Conservation (phyloP, 2,888 invertebrate species). For the Malthinus seriepunctatus region DNA sequence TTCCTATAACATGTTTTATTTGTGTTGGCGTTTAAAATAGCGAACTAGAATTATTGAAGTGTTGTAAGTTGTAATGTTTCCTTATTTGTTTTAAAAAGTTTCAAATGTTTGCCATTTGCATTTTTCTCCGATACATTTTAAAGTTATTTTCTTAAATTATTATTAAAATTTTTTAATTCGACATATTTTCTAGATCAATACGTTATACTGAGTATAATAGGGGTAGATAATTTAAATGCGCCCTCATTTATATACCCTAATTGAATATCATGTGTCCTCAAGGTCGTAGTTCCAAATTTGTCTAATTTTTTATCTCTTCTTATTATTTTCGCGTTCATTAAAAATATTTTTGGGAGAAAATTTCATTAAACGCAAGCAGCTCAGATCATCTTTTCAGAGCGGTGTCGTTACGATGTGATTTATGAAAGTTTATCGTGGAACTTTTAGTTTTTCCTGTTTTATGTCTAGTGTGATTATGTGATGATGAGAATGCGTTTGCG, state of each 20-base stretch:
- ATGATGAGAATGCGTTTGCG: too few species aligned
- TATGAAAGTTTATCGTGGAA: too few species aligned
- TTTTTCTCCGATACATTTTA: neutral
- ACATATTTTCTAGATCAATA: constrained; percentile 2
- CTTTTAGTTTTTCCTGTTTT: too few species aligned
- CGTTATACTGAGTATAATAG: neutral
- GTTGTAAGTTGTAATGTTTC: neutral
- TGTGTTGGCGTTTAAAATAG: constrained; percentile 7
- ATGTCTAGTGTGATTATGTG: too few species aligned
- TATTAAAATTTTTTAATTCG: neutral
- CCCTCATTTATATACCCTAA: constrained; percentile 8
- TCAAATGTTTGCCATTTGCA: neutral
- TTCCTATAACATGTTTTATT: constrained; percentile 4
- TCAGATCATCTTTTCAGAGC: too few species aligned
- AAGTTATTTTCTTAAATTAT: neutral
- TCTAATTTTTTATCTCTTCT: neutral
- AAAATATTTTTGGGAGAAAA: neutral
- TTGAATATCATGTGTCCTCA: constrained; percentile 12
- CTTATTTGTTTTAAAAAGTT: constrained; percentile 2
- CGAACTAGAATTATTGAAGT: constrained; percentile 1
- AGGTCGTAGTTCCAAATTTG: constrained; percentile 3
- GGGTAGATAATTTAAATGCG: constrained; percentile 15
- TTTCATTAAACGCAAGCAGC: too few species aligned
- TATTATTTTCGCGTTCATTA: neutral
- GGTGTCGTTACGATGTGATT: too few species aligned